Percentiles rank a stretch among this genome's conserved stretches.
phyloP scores from a whole-genome alignment of 30 jellyfish, hydroid and myxozoan species.

The Aurelia sp. region DNA sequence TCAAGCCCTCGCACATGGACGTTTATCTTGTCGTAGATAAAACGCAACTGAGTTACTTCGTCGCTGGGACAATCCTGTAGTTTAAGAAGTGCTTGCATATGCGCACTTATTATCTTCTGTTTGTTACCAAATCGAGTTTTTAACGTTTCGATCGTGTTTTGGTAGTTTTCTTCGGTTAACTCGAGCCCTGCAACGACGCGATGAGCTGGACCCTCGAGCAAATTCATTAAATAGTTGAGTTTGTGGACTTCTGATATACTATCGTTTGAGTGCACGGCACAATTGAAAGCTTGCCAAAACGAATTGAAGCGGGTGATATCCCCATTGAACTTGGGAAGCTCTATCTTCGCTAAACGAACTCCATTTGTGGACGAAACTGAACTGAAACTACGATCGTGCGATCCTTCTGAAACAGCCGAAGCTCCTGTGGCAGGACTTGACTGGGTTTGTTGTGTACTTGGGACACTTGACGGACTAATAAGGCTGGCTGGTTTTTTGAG shows the following conservation, averaged over 20 bases:
- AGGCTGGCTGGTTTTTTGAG: neutral
- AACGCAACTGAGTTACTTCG: neutral
- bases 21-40: slow-evolving; percentile 51
- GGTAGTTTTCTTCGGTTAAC: neutral
- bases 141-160: too few relatives aligned
- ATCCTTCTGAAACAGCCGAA: neutral
- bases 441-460: neutral
- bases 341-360: neutral
- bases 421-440: slow-evolving; percentile 8
- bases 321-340: neutral
- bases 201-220: slow-evolving; percentile 68
- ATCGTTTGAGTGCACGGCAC: slow-evolving; percentile 67
- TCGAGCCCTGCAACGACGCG: slow-evolving; percentile 55
- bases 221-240: slow-evolving; percentile 51
- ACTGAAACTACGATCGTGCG: slow-evolving; percentile 14
- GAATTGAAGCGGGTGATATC: slow-evolving; percentile 1
- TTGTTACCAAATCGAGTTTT: too few relatives aligned
- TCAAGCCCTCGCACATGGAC: slow-evolving; percentile 68
- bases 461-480: neutral
- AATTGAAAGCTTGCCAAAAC: slow-evolving; percentile 1
- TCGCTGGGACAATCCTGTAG: neutral
- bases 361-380: neutral
- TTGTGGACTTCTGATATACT: slow-evolving; percentile 31
- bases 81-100: too few relatives aligned
- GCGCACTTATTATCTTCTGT: too few relatives aligned